Base-by-base conservation (phyloP, 2,888 invertebrate genomes). In the Acronicta psi region DNA sequence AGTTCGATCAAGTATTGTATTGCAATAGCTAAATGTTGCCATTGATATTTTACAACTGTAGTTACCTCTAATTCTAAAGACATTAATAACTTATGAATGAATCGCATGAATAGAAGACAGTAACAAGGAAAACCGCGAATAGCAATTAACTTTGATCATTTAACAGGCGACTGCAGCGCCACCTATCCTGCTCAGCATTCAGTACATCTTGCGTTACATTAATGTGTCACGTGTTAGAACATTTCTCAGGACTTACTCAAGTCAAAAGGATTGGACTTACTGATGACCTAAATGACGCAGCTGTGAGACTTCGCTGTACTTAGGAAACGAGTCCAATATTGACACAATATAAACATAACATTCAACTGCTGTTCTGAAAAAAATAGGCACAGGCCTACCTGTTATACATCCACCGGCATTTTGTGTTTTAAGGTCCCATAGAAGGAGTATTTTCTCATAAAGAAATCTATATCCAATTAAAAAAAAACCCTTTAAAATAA, bases 71-170 rank as follows among this genome's bases (percentile, higher is more conserved):
- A 55, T 51, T 61, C 55, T 51, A 60, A 40, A 34, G 10, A 51
- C 31, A 49, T 53, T 53, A 49, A 64, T 29, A 52, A 44, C 54
- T 41, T 56, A 18, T 34, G 44, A 62, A 66, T 45, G 49, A 29
- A 20, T 23, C 41, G 44, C 38, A 42, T 36, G 41, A 52, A 68
- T 68, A 40, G 58, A 69, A 68, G 42, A 63, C 45, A 69, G 45
- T 23, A 43, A 64, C 54, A 64, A 68, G 67, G 67, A 68, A 68
- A 68, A 68, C 64, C 59, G 31, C 67, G 69, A 63, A 51, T 58
- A 17, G 40, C 18, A 34, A 25, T 63, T 38, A 47, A 59, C 67
- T 43, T 59, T 44, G 42, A 31, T 44, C 43, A 8, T 31, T 23
- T 20, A 23, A 20, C 34, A n/a, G 14, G 29, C 46, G 23, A 44